Conservation (phyloP, 2,888 invertebrate genomes). For the Cantharis flavilabris region DNA sequence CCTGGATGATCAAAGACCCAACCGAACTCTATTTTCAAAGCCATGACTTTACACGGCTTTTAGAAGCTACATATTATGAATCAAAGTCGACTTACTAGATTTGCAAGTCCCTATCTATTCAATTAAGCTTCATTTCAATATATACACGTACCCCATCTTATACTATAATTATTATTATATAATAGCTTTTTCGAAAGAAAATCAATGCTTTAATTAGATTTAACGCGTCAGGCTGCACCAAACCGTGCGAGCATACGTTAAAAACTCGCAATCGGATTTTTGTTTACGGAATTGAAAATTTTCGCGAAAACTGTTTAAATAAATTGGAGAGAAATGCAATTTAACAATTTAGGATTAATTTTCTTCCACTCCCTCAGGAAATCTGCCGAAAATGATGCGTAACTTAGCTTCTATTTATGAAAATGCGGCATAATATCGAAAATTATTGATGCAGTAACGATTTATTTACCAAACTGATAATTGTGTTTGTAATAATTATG, state of each 20-base stretch:
- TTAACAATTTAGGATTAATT: neutral
- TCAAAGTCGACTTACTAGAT: slow-evolving; percentile 11
- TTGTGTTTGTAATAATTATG: neutral
- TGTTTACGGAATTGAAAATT: no score
- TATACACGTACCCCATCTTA: neutral
- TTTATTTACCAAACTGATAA: neutral
- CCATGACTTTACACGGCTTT: slow-evolving; percentile 18
- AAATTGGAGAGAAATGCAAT: neutral
- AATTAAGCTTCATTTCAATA: neutral
- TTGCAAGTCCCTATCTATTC: neutral
- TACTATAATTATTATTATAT: no score
- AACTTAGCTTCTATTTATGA: neutral
- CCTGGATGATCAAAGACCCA: slow-evolving; percentile 45
- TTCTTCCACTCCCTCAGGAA: neutral
- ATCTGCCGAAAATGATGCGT: neutral
- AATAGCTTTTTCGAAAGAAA: neutral
- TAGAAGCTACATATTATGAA: slow-evolving; percentile 7
- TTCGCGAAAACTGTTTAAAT: neutral
- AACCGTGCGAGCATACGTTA: neutral
- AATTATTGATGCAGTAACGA: neutral
- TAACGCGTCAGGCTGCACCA: neutral
- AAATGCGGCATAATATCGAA: neutral
- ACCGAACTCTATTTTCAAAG: slow-evolving; percentile 16
- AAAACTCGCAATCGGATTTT: neutral
- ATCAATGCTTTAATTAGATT: neutral